phyloP scores from a whole-genome alignment of 35 echinoderm and acorn worm genomes.

The Apostichopus japonicus region DNA sequence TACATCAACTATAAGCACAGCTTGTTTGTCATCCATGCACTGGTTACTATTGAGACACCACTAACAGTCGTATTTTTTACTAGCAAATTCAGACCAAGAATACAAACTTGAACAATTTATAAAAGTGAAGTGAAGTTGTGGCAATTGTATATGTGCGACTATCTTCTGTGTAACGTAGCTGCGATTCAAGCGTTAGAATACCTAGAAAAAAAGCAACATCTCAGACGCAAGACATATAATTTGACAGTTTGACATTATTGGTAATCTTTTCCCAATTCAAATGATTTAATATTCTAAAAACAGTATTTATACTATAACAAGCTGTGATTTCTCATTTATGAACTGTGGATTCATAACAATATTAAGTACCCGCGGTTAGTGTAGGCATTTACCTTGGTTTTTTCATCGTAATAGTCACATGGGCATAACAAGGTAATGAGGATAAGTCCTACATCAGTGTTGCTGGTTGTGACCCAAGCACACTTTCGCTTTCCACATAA shows the following conservation, averaged over 20 bases:
- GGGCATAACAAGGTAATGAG: background rate
- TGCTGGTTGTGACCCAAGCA: background rate
- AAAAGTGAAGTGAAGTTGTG: background rate
- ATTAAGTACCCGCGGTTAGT: too few relatives aligned
- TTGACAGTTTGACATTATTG: too few relatives aligned
- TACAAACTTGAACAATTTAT: background rate
- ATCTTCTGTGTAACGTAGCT: too few relatives aligned
- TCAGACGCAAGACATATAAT: too few relatives aligned
- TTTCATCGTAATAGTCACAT: background rate
- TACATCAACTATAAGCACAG: background rate
- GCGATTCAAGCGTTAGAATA: too few relatives aligned
- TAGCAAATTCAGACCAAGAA: conserved; percentile 2
- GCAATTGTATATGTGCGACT: background rate
- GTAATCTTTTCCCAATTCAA: too few relatives aligned
- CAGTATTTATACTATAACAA: too few relatives aligned
- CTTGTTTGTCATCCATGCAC: background rate
- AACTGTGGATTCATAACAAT: too few relatives aligned
- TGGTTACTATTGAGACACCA: background rate
- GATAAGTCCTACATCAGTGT: background rate
- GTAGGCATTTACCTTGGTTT: too few relatives aligned
- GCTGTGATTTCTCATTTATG: too few relatives aligned
- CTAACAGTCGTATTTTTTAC: background rate
- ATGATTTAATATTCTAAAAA: too few relatives aligned
- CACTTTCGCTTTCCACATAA: background rate
- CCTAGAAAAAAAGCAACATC: too few relatives aligned